Base-by-base conservation (phyloP, 1,140 invertebrate genomes). In the Polypedilum vanderplanki region DNA sequence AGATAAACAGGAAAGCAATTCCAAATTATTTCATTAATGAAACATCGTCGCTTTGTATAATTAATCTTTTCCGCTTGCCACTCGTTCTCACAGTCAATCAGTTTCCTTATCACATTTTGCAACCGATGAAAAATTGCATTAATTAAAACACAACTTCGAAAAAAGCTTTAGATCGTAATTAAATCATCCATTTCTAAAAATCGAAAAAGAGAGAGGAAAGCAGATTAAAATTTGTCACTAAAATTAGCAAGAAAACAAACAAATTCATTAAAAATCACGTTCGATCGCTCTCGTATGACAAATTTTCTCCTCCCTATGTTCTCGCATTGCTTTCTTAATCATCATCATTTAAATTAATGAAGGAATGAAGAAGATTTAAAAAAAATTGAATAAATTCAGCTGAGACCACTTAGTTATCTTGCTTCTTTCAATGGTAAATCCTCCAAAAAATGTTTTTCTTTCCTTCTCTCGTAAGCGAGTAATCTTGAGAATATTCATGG, bases 321-420 rank as follows among this genome's bases (percentile, higher is more conserved):
- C n/a, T 46, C n/a, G 10, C 12, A 57, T 57, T 4, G 12, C 46
- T 57, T 57, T 57, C 46, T 57, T 57, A 57, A 57, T 57, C 46
- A 57, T 15, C 46, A n/a, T 57, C 46, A 57, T 57, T 57, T 57
- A 57, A 57, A 57, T 57, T 57, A 57, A 57, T 57, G 46, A 57
- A 15, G 24, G 5, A 57, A 57, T 57, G 46, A 57, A 15, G 24
- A 33, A 33, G 24, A 33, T 33, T 33, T 33, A 33, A 33, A 33
- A 57, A 57, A 57, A 57, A 57, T 57, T 57, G n/a, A 57, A n/a
- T 57, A 57, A 57, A 57, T 57, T 57, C 46, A n/a, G 46, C 46
- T 57, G 12, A 57, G n/a, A 57, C 46, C 46, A 57, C 46, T 57
- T 57, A 57, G 46, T 57, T 57, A 57, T 57, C 46, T 57, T 57